Conservation (phyloP, 2,797 vertebrate species). For the Phoxinus dragarum region DNA sequence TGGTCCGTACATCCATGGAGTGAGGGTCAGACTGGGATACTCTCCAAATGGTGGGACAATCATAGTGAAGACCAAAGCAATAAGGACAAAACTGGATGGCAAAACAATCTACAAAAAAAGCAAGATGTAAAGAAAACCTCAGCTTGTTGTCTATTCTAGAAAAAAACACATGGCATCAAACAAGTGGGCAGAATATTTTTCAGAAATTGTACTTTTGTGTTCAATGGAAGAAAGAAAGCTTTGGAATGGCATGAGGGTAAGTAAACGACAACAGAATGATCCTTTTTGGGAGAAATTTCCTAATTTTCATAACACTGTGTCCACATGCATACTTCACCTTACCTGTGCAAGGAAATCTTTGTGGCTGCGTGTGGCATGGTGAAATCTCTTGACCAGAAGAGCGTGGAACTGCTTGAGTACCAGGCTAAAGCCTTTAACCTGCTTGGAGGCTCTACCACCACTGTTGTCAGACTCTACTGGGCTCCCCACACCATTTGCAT, state of each 20-base stretch:
- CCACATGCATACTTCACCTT: slow-evolving; percentile 24
- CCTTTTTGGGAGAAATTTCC: not conserved
- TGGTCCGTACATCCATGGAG: slow-evolving; percentile 94
- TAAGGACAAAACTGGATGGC: slow-evolving; percentile 89
- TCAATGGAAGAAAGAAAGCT: not conserved
- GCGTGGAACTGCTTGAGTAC: slow-evolving; percentile 87
- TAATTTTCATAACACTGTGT: not conserved
- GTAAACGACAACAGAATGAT: too few species aligned
- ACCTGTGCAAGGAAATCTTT: slow-evolving; percentile 97
- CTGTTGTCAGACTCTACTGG: slow-evolving; percentile 62
- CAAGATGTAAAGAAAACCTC: not conserved
- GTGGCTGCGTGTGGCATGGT: slow-evolving; percentile 84
- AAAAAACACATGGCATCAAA: not conserved
- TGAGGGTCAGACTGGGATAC: slow-evolving; percentile 89
- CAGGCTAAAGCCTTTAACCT: slow-evolving; percentile 82
- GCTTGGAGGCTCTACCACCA: slow-evolving; percentile 74
- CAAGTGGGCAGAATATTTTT: not conserved
- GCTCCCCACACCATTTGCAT: slow-evolving; percentile 52
- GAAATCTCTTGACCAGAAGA: slow-evolving; percentile 89
- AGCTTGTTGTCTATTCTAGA: not conserved
- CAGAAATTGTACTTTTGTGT: not conserved
- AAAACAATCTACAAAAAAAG: slow-evolving; percentile 85
- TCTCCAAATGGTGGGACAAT: slow-evolving; percentile 94
- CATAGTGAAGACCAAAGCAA: slow-evolving; percentile 89
- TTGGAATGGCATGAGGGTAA: not conserved